phyloP scores from a whole-genome alignment of 2,888 invertebrate species.

The Parnassius smintheus region DNA sequence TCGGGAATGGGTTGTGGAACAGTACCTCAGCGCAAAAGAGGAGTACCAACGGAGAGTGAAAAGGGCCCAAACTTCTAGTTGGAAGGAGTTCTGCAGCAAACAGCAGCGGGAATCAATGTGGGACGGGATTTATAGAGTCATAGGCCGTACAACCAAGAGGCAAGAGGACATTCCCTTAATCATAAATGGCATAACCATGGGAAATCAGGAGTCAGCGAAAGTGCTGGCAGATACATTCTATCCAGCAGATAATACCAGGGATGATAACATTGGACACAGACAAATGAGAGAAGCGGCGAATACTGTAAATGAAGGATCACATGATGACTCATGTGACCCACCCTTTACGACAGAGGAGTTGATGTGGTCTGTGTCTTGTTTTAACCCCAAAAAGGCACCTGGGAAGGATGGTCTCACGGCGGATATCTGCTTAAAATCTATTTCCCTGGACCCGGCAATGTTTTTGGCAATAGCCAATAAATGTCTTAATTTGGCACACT shows the following conservation, averaged over 20 bases:
- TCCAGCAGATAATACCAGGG: too few species aligned
- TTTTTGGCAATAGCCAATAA: neutral
- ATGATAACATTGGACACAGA: too few species aligned
- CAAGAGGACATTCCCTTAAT: conserved; percentile 20
- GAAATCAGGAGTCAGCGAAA: conserved; percentile 17
- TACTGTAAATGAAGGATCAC: too few species aligned
- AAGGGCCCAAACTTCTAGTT: conserved; percentile 22
- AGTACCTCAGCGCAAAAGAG: conserved; percentile 7
- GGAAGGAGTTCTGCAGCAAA: conserved; percentile 25
- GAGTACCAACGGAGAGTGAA: conserved; percentile 9
- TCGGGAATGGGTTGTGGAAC: conserved; percentile 2
- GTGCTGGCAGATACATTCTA: too few species aligned
- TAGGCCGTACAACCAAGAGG: conserved; percentile 10
- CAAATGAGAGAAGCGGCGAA: too few species aligned
- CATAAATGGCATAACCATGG: conserved; percentile 2
- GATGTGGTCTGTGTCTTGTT: too few species aligned
- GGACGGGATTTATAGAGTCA: conserved; percentile 28
- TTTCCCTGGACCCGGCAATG: too few species aligned
- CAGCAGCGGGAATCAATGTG: conserved; percentile 26
- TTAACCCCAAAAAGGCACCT: too few species aligned
- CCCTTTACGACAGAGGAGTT: too few species aligned
- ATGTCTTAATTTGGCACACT: neutral
- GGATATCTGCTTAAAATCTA: too few species aligned
- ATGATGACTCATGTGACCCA: too few species aligned
- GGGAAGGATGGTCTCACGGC: too few species aligned